These are phyloP conservation scores for Ahaetulla prasina DNA, from an alignment of 2,113 vertebrate genomes.

Conservation along the genomic window DNA sequence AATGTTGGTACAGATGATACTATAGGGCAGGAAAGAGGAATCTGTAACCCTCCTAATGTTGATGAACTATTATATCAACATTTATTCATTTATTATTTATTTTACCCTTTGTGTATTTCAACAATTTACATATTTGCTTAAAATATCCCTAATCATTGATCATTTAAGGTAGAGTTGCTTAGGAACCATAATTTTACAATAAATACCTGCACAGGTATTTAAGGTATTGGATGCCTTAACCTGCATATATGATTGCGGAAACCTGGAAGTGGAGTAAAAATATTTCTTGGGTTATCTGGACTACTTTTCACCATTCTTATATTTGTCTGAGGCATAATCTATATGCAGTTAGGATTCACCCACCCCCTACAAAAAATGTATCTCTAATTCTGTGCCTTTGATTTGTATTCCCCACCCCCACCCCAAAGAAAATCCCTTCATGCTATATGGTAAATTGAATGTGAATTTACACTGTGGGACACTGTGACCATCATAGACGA, in stretches of 20 bases:
- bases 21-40: not conserved
- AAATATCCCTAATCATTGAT: not conserved
- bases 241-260: not conserved
- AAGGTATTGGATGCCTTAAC: not conserved
- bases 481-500: too few species aligned
- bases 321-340: slow-evolving; percentile 37
- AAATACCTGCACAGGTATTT: not conserved
- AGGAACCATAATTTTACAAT: not conserved
- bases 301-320: slow-evolving; percentile 40
- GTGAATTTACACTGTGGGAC: not conserved
- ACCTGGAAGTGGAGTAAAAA: slow-evolving; percentile 40
- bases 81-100: not conserved
- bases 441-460: not conserved
- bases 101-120: not conserved
- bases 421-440: not conserved
- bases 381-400: not conserved
- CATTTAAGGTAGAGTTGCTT: not conserved
- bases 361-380: not conserved
- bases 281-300: slow-evolving; percentile 52
- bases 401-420: not conserved
- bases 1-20: not conserved
- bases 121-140: not conserved
- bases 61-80: not conserved
- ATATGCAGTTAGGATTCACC: slow-evolving; percentile 7
- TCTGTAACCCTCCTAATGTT: not conserved